phyloP scores from a whole-genome alignment of 2,888 invertebrate species.

The Halictus ligatus region DNA sequence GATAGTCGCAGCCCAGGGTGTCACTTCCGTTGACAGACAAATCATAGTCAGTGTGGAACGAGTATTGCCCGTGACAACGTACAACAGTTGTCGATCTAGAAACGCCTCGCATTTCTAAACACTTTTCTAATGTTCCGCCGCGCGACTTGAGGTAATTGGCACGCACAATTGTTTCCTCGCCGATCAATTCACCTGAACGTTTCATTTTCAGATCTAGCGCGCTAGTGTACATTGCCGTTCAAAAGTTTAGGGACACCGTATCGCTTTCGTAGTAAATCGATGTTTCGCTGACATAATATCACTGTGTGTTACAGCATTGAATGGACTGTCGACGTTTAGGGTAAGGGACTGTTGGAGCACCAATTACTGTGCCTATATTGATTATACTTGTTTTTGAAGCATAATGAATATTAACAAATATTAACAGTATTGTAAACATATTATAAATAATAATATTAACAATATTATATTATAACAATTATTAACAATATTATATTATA shows the following conservation, averaged over 20 bases:
- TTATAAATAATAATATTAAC: too few species aligned
- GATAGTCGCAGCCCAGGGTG: constrained; percentile 68
- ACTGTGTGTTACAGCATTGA: background rate
- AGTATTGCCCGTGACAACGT: constrained; percentile 57
- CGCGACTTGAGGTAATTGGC: constrained; percentile 41
- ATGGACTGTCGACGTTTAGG: too few species aligned
- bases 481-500: too few species aligned
- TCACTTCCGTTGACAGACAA: constrained; percentile 77
- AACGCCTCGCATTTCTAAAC: constrained; percentile 20
- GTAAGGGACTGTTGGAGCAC: too few species aligned
- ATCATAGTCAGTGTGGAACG: constrained; percentile 73
- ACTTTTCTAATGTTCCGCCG: constrained; percentile 16
- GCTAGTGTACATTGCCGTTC: background rate
- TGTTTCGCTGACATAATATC: background rate
- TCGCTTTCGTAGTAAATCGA: background rate
- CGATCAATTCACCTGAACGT: background rate
- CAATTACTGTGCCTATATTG: too few species aligned
- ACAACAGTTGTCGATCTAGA: constrained; percentile 6
- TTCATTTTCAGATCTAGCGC: constrained; percentile 1
- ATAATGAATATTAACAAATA: too few species aligned
- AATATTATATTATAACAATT: too few species aligned
- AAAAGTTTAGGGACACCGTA: background rate
- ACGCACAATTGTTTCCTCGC: background rate
- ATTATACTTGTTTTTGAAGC: too few species aligned
- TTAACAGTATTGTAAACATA: too few species aligned